Percentiles rank a stretch among this genome's conserved stretches.
These are phyloP conservation scores for Clusia tigrina DNA, from an alignment of 2,888 invertebrate species.

Conservation along the genomic window DNA sequence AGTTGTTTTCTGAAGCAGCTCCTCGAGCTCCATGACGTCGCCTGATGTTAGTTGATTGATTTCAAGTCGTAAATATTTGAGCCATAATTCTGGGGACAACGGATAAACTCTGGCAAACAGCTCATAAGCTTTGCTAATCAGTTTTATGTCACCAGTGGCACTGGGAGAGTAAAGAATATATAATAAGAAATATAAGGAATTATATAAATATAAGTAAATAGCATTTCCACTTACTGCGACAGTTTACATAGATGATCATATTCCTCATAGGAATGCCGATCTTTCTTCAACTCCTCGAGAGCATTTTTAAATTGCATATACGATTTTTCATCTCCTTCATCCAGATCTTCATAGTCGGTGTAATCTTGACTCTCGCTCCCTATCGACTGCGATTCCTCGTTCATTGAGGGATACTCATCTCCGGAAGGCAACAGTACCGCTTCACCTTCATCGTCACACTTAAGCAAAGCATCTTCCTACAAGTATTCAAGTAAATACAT, in stretches of 20 bases:
- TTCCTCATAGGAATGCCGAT: constrained; percentile 52
- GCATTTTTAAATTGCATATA: constrained; percentile 43
- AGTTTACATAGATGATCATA: constrained; percentile 49
- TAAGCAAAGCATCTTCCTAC: constrained; percentile 54
- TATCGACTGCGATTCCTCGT: constrained; percentile 34
- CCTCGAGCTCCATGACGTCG: constrained; percentile 65
- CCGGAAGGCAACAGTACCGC: constrained; percentile 26
- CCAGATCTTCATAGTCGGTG: constrained; percentile 32
- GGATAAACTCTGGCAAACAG: constrained; percentile 77
- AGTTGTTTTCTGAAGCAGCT: constrained; percentile 71
- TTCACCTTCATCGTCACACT: constrained; percentile 48
- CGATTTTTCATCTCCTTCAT: constrained; percentile 40
- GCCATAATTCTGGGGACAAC: constrained; percentile 80
- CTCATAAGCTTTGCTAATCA: constrained; percentile 77
- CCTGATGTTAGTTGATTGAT: constrained; percentile 64
- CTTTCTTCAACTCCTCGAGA: constrained; percentile 41
- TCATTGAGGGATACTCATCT: constrained; percentile 43
- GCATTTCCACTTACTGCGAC: constrained; percentile 46
- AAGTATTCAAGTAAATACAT: neutral
- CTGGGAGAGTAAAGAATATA: constrained; percentile 54
- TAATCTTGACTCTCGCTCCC: constrained; percentile 25
- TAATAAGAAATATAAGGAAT: neutral
- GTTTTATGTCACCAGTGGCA: constrained; percentile 76
- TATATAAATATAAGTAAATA: too few relatives aligned
- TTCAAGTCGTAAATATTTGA: constrained; percentile 71